Evolutionary conservation across 2,113 vertebrate species (phyloP).

Genomic region (Cercopithecus mona): DNA sequence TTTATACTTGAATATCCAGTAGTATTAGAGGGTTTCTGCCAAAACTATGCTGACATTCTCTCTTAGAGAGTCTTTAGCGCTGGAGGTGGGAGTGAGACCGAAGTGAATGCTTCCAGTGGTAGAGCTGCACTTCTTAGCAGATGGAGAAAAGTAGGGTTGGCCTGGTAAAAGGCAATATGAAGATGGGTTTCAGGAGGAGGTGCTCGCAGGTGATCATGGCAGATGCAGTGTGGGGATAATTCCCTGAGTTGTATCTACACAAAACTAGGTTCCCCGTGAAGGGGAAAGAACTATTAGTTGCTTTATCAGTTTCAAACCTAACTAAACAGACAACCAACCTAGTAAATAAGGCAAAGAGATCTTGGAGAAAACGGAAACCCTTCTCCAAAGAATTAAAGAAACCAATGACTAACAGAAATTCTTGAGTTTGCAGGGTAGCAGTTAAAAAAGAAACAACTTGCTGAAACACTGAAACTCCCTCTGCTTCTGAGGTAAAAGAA

Average conservation of each 20-base stretch:
- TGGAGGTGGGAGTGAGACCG: not conserved
- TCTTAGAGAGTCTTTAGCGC: not conserved
- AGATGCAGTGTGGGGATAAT: not conserved
- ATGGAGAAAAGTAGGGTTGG: not conserved
- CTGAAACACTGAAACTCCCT: too few species aligned
- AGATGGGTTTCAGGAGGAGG: not conserved
- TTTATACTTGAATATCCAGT: not conserved
- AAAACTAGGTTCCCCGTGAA: not conserved
- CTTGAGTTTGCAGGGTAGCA: too few species aligned
- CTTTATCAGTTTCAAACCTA: not conserved
- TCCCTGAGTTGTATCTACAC: not conserved
- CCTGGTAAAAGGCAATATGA: not conserved
- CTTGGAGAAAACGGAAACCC: not conserved
- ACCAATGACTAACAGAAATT: too few species aligned
- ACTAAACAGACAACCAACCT: not conserved
- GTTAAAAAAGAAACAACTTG: too few species aligned
- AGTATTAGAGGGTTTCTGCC: not conserved
- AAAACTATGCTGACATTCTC: not conserved
- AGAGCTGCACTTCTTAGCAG: not conserved
- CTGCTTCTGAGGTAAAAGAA: too few species aligned
- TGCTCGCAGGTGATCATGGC: not conserved
- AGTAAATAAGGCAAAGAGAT: not conserved
- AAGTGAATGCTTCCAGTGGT: not conserved
- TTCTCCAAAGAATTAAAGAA: too few species aligned
- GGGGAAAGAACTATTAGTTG: not conserved